Base-by-base conservation (phyloP, 35 echinoderm and acorn worm genomes). In the Apostichopus japonicus region DNA sequence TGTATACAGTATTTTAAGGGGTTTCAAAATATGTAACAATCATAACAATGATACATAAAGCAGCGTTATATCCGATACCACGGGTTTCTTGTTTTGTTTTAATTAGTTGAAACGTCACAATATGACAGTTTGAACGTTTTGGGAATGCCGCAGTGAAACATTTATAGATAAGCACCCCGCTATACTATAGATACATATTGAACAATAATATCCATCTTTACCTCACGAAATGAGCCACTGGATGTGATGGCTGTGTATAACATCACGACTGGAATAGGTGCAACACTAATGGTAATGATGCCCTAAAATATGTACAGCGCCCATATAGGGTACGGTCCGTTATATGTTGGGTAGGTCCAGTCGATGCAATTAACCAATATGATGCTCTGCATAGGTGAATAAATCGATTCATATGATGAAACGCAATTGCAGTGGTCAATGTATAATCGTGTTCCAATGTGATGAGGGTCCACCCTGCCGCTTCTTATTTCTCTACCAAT, bases 331-430 rank as follows among this genome's bases (percentile, higher is more conserved):
- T 79, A 79, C 10, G 77, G 77, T 24, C 77, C 77, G 23, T 79
- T 79, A 44, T 79, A 79, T 23, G 77, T 79, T 15, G 77, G 77
- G 77, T 79, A 79, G 77, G 15, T 79, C 77, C 77, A 79, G 22
- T 44, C 23, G 10, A 79, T 23, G 6, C 15, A 19, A 44, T 79
- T 79, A 23, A 79, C 15, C 15, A 79, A n/a, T 6, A 79, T 23
- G 23, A 79, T 23, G 77, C 10, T 79, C 77, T 79, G 22, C n/a
- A 23, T 24, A 23, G 77, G 23, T 15, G 23, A 6, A 23, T n/a
- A 22, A 79, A 79, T 44, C 33, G 33, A 44, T 44, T 44, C 33
- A 44, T 44, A 4, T 44, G 33, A 44, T 44, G 33, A 44, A 44
- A 44, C 4, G 33, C 33, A 44, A 44, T 44, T 44, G 33, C 33